phyloP scores from a whole-genome alignment of 2,797 vertebrate genomes.

The Dicrostonyx torquatus region DNA sequence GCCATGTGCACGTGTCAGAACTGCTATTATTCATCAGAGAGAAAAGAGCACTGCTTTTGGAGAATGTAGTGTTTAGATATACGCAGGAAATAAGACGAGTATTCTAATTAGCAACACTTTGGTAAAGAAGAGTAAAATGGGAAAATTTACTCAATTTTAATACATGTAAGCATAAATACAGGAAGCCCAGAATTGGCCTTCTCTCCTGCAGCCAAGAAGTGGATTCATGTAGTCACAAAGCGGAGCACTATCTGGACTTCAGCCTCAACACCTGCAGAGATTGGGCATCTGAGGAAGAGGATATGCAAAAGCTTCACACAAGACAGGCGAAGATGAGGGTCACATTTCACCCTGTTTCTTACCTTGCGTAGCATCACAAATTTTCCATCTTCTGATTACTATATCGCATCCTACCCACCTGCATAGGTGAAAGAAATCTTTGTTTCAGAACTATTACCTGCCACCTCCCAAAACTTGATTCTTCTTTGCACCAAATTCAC shows the following conservation, averaged over 20 bases:
- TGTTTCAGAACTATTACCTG: neutral
- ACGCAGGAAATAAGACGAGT: neutral
- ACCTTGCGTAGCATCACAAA: neutral
- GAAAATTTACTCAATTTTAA: slow-evolving; percentile 4
- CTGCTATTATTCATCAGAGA: neutral
- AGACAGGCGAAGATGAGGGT: neutral
- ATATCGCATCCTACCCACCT: neutral
- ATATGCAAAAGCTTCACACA: neutral
- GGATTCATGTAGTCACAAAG: neutral
- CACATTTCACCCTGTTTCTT: neutral
- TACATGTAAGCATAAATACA: neutral
- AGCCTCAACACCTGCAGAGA: neutral
- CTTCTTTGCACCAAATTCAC: neutral
- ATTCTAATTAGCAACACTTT: neutral
- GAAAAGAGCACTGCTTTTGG: neutral
- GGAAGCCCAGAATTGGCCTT: neutral
- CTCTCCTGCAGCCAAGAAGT: neutral
- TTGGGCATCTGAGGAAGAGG: neutral
- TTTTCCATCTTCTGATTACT: neutral
- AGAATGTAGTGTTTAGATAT: neutral
- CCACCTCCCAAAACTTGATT: neutral
- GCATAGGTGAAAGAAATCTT: neutral
- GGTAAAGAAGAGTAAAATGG: neutral
- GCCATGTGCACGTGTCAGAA: neutral
- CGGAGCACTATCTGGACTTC: neutral